Evolutionary conservation across 2,113 vertebrate species (phyloP).

Genomic region (Thymallus thymallus): DNA sequence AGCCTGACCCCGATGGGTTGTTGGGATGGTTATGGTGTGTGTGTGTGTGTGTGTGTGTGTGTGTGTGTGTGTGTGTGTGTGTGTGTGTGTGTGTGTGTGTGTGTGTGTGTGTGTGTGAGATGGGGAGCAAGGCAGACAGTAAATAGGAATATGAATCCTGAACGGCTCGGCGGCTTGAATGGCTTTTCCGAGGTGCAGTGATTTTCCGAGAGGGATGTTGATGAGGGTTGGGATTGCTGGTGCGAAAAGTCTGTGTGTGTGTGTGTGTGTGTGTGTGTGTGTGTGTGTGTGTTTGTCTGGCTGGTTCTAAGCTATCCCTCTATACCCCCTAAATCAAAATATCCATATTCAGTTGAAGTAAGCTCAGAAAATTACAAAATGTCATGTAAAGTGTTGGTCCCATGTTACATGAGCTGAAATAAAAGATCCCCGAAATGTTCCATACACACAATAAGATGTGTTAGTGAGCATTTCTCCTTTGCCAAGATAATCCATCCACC

Average conservation of each 20-base stretch:
- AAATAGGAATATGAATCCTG: constrained; percentile 78
- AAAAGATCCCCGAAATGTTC: no score
- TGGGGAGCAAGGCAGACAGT: constrained; percentile 60
- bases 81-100: background rate
- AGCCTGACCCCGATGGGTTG: constrained; percentile 68
- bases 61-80: constrained; percentile 15
- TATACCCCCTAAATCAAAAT: no score
- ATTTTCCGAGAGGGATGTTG: constrained; percentile 75
- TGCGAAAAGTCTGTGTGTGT: constrained; percentile 29
- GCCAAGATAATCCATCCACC: no score
- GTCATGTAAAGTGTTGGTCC: no score
- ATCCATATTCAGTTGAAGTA: no score
- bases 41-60: constrained; percentile 11
- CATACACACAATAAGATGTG: no score
- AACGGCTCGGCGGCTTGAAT: constrained; percentile 69
- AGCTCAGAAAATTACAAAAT: no score
- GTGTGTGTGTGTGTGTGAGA: background rate
- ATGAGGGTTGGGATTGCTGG: constrained; percentile 65
- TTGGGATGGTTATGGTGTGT: constrained; percentile 33
- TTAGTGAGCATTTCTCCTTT: no score
- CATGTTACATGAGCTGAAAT: no score
- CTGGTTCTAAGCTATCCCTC: no score
- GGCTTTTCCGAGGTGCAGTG: constrained; percentile 68
- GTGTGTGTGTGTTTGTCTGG: constrained; percentile 21
- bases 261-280: constrained; percentile 27